Evolutionary conservation across 2,113 vertebrate genomes (phyloP).

Genomic region (Litocranius walleri): DNA sequence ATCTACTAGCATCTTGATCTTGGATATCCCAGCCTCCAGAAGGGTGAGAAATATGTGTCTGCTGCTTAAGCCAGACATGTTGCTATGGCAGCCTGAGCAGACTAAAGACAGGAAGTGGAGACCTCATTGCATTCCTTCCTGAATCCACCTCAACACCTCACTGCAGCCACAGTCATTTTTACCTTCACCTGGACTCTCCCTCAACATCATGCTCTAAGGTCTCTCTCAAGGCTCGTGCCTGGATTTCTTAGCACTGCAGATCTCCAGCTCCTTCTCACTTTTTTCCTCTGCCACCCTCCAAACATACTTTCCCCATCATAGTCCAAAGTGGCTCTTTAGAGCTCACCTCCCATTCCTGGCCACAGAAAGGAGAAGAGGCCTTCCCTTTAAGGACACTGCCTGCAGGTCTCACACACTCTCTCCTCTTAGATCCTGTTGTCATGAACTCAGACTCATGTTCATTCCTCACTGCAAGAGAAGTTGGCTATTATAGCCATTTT

Average conservation of each 20-base stretch:
- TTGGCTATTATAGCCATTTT: not conserved
- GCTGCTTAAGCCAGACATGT: not conserved
- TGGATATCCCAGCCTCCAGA: not conserved
- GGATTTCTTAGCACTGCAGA: slow-evolving; percentile 42
- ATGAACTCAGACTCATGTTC: not conserved
- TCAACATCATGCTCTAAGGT: slow-evolving; percentile 14
- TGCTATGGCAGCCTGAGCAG: not conserved
- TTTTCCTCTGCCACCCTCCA: not conserved
- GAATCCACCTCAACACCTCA: not conserved
- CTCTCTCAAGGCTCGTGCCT: slow-evolving; percentile 51
- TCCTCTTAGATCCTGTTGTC: not conserved
- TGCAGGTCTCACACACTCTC: not conserved
- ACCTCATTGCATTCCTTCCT: not conserved
- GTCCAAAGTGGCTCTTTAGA: not conserved
- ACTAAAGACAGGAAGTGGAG: not conserved
- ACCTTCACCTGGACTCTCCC: not conserved
- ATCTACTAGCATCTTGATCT: not conserved
- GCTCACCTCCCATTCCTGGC: not conserved
- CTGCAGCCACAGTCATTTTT: not conserved
- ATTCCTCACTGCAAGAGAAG: not conserved
- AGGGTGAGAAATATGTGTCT: not conserved
- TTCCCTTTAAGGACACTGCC: not conserved
- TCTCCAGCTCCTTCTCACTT: not conserved
- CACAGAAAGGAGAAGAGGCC: not conserved
- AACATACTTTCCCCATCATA: not conserved